Evolutionary conservation across 1,140 invertebrate genomes (phyloP), one percentile per base, ranked within the genome.

Genomic region (Contarinia nasturtii): DNA sequence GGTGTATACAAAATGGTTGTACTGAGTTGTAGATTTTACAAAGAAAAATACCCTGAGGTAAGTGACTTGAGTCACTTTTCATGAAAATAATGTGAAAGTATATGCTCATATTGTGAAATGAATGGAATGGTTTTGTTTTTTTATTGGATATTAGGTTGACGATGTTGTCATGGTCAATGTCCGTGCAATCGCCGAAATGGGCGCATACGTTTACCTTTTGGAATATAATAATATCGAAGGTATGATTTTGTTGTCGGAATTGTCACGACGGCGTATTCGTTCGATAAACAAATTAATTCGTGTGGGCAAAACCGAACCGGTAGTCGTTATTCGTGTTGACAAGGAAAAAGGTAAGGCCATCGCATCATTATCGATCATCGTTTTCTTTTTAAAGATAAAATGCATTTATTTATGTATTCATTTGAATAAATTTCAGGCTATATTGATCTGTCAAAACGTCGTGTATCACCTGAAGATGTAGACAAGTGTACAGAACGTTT

Each of bases 131-230:
- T 27, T 27, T 3, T 27, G 27, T 27, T 27, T 38, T 38, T 38
- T 38, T n/a, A 5, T 10, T 34, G 33, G 2, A n/a, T 41, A 18
- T 21, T 22, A 49, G 48, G 57, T 96, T 33, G 95, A 99, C 57
- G 96, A 98, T 79, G 93, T 98, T 27, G 95, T 99, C 11, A 96
- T 98, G 92, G 95, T 98, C 4, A 99, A 95, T 65, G 95, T 99
- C 2, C 74, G 89, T 14, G 89, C 88, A 52, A 98, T 99, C 55
- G 94, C 93, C 33, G 94, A 98, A 70, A 98, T 99, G 94, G 96
- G 96, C 49, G 95, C 95, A 5, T 99, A 99, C 66, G 96, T 98
- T 3, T 86, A 95, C 65, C 68, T 99, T 44, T 68, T 98, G 45
- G 95, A 98, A 69, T 99, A 98, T 61, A 97, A 99, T 65, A 94